Percentiles rank a stretch among this genome's conserved stretches.
Evolutionary conservation across 2,888 invertebrate genomes (phyloP).

Genomic region (Polylopha cassiicola): DNA sequence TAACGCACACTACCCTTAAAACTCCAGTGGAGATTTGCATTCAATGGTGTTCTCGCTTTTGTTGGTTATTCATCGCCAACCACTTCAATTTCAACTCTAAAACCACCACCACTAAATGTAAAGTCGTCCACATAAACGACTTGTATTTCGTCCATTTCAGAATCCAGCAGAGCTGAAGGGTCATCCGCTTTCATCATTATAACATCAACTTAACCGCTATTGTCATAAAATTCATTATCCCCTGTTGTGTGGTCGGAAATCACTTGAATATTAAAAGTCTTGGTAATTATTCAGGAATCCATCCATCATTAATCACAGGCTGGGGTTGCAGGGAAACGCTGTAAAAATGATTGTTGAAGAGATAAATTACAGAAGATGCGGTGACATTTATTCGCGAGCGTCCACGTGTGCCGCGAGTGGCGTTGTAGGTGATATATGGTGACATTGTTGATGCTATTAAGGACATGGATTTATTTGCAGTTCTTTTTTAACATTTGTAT

Average conservation of each 20-base stretch:
- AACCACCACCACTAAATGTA: constrained; percentile 2
- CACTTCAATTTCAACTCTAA: constrained; percentile 34
- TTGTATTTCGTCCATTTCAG: constrained; percentile 35
- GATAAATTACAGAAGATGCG: constrained; percentile 72
- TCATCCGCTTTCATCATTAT: constrained; percentile 47
- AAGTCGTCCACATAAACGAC: constrained; percentile 20
- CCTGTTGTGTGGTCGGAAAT: constrained; percentile 41
- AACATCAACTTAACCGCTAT: constrained; percentile 40
- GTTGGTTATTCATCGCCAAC: constrained; percentile 42
- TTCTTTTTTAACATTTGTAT: too few relatives aligned
- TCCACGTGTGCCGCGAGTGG: constrained; percentile 41
- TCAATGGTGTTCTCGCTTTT: constrained; percentile 66
- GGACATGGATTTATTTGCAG: constrained; percentile 43
- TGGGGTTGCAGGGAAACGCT: constrained; percentile 66
- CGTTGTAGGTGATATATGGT: constrained; percentile 54
- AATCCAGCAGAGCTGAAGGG: constrained; percentile 50
- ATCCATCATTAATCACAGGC: constrained; percentile 76
- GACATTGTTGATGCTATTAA: constrained; percentile 42
- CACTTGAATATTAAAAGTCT: constrained; percentile 78
- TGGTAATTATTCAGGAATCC: constrained; percentile 78
- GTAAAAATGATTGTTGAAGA: constrained; percentile 76
- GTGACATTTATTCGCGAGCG: constrained; percentile 62
- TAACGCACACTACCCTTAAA: constrained; percentile 74
- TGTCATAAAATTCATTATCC: constrained; percentile 36
- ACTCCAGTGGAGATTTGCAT: constrained; percentile 76